A percentile compares a stretch with the other conserved stretches of the same genome.
Conservation (phyloP, 2,888 invertebrate genomes). For the Adelognathus sp. region DNA sequence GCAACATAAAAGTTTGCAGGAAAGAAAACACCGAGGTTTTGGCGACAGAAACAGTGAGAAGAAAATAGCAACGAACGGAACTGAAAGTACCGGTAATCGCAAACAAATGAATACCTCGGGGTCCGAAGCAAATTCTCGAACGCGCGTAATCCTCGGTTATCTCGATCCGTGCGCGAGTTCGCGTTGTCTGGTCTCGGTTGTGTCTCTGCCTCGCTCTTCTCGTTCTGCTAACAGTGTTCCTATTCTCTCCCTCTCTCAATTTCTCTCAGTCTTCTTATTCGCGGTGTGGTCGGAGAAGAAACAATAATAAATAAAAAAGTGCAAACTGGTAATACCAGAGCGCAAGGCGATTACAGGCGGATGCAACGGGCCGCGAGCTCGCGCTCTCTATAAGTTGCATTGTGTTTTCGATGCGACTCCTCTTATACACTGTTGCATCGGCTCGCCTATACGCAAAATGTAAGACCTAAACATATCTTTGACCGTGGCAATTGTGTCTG, state of each 20-base stretch:
- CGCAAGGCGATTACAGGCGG: conserved; percentile 62
- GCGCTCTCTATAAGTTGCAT: conserved; percentile 59
- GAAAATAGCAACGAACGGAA: conserved; percentile 43
- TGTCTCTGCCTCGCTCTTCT: background rate
- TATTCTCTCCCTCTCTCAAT: conserved; percentile 19
- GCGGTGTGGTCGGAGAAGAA: conserved; percentile 12
- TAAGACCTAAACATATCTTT: background rate
- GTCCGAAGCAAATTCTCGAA: conserved; percentile 62
- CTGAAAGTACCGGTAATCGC: conserved; percentile 60
- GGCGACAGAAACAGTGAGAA: background rate
- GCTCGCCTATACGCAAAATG: conserved; percentile 9
- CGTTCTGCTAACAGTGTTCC: background rate
- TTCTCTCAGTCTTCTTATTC: conserved; percentile 47
- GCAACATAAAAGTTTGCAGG: background rate
- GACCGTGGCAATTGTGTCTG: background rate
- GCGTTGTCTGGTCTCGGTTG: conserved; percentile 47
- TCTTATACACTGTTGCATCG: conserved; percentile 27
- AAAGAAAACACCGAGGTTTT: background rate
- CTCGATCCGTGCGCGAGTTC: conserved; percentile 39
- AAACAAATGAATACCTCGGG: conserved; percentile 58
- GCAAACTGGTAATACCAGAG: conserved; percentile 65
- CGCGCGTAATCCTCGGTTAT: conserved; percentile 61
- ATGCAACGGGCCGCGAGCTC: conserved; percentile 45
- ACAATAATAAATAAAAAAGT: conserved; percentile 51
- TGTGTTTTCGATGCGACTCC: conserved; percentile 48